These are phyloP conservation scores for Eubasilissa regina DNA, from an alignment of 1,140 invertebrate species.

Conservation along the genomic window DNA sequence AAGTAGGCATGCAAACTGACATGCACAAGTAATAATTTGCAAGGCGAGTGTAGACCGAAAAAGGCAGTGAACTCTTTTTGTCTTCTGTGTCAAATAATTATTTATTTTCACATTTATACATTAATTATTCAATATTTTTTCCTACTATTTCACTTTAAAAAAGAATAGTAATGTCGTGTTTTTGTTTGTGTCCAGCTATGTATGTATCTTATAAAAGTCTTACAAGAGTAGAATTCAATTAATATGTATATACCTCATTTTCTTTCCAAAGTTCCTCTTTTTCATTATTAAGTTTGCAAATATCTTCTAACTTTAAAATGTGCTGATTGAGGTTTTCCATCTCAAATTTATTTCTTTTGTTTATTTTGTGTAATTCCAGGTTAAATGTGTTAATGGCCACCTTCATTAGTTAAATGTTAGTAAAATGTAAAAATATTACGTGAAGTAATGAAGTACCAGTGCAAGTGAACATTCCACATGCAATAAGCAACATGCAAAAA, in stretches of 20 bases:
- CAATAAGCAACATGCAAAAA: constrained; percentile 39
- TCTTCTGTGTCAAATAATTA: too few relatives aligned
- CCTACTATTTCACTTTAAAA: too few relatives aligned
- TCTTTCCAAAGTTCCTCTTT: constrained; percentile 3
- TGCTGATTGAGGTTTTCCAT: constrained; percentile 12
- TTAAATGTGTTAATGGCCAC: not conserved
- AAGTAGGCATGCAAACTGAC: too few relatives aligned
- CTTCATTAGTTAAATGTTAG: constrained; percentile 2
- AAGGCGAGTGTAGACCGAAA: too few relatives aligned
- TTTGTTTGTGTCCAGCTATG: too few relatives aligned
- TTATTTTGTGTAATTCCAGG: not conserved
- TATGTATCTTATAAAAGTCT: too few relatives aligned
- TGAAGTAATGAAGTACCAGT: not conserved
- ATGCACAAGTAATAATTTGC: too few relatives aligned
- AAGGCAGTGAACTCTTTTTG: too few relatives aligned
- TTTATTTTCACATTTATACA: too few relatives aligned
- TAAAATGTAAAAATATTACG: constrained; percentile 13
- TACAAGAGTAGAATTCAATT: too few relatives aligned
- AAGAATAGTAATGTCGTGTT: too few relatives aligned
- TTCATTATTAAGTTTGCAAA: not conserved
- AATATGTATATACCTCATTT: constrained; percentile 10
- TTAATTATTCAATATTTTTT: too few relatives aligned
- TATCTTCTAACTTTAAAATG: not conserved
- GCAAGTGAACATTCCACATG: not conserved
- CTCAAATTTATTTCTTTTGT: not conserved